Percentiles rank a stretch among this genome's conserved stretches.
Evolutionary conservation across 2,113 vertebrate species (phyloP).

Genomic region (Seriola dumerili): DNA sequence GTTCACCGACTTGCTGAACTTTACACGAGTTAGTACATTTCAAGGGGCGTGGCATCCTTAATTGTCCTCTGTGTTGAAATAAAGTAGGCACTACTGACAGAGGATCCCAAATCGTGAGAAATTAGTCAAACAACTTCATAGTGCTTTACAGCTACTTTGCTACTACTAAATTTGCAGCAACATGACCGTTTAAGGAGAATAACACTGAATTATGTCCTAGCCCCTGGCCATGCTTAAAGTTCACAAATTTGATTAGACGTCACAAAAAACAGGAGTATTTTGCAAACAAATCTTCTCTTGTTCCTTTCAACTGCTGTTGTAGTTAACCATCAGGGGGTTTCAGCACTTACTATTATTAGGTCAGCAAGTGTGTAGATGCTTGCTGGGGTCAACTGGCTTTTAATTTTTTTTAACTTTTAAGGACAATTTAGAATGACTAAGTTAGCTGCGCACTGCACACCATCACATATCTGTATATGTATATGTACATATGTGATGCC

Average conservation of each 20-base stretch:
- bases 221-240: not conserved
- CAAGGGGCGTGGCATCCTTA: not conserved
- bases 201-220: not conserved
- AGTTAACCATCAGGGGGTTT: constrained; percentile 24
- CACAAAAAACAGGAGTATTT: constrained; percentile 20
- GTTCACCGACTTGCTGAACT: constrained; percentile 28
- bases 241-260: constrained; percentile 16
- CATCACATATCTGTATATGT: not conserved
- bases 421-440: constrained; percentile 5
- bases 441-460: not conserved
- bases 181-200: not conserved
- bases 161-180: not conserved
- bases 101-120: not conserved
- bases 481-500: not conserved
- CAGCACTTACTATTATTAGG: constrained; percentile 14
- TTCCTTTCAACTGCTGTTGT: constrained; percentile 14
- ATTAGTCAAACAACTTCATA: not conserved
- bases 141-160: not conserved
- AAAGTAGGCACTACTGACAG: not conserved
- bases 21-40: not conserved
- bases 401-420: constrained; percentile 8
- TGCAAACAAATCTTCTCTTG: constrained; percentile 11
- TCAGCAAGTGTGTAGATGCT: constrained; percentile 1
- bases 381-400: constrained; percentile 15
- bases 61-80: not conserved